phyloP scores from a whole-genome alignment of 2,113 vertebrate genomes.

The Limnothrissa miodon region DNA sequence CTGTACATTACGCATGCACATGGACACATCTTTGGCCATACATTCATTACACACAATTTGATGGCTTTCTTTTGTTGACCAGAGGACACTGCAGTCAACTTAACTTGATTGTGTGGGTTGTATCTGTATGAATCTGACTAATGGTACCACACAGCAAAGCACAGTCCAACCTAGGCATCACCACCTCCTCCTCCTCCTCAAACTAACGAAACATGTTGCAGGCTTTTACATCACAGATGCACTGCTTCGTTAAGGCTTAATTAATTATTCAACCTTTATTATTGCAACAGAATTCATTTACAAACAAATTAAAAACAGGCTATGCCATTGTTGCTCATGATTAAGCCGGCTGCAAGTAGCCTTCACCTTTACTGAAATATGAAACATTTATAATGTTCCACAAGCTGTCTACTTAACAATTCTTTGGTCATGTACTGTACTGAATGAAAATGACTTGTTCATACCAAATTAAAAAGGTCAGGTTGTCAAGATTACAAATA shows the following conservation, averaged over 20 bases:
- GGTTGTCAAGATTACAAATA: not conserved
- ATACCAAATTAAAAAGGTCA: not conserved
- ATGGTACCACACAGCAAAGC: not conserved
- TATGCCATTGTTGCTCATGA: not conserved
- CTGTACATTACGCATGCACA: not conserved
- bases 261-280: not conserved
- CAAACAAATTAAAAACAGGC: not conserved
- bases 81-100: not conserved
- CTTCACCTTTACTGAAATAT: not conserved
- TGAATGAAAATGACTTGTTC: not conserved
- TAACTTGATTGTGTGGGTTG: not conserved
- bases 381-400: not conserved
- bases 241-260: not conserved
- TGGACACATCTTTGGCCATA: not conserved
- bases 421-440: not conserved
- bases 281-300: not conserved
- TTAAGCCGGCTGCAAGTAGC: not conserved
- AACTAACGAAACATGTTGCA: not conserved
- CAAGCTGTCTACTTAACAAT: not conserved
- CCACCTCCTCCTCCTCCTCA: not conserved
- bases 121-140: not conserved
- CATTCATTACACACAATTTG: not conserved
- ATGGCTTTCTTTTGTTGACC: not conserved
- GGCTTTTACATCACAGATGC: not conserved
- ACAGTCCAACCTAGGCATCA: not conserved